Evolutionary conservation across 2,797 vertebrate genomes (phyloP), one percentile per base, ranked within the genome.

Genomic region (Lacerta bilineata): DNA sequence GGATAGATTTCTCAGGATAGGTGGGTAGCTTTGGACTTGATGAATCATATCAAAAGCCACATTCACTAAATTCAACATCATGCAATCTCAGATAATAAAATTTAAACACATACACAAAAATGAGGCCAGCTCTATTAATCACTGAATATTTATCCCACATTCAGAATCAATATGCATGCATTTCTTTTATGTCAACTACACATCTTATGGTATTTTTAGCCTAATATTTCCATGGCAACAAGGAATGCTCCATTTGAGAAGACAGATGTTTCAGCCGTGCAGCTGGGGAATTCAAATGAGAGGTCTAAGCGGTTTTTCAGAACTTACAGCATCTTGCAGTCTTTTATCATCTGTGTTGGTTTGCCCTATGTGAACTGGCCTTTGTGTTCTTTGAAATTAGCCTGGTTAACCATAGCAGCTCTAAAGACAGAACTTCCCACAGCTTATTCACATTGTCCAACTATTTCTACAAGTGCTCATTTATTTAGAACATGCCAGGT

Each of bases 191-290:
- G 64, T 89, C 79, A 75, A 66, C 2, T 80, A 87, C 33, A 29
- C 41, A 92, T 87, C 88, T 80, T 36, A 90, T 86, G 82, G 80
- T 78, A 94, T 91, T 94, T 94, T 94, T 90, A 93, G 78, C 78
- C 33, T 92, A 91, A 79, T 91, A 94, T 93, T 94, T 93, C 93
- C 83, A 92, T 74, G 88, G 91, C 90, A 95, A 95, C 81, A 0
- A 90, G 93, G 86, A 94, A 83, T 6, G 36, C 87, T 91, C 85
- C 91, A 41, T 88, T 92, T 90, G 81, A 90, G 85, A 93, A 91
- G 36, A 90, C 2, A 29, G 64, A 86, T 87, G 79, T 89, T 90
- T 15, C 74, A 46, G 55, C 72, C 72, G 25, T 39, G 29, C 77
- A 76, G 78, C 77, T 69, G 72, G 36, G 91, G 91, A 88, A 91